A percentile compares a stretch with the other conserved stretches of the same genome.
Evolutionary conservation across 2,797 vertebrate species (phyloP).

Genomic region (Lindbergichthys nudifrons): DNA sequence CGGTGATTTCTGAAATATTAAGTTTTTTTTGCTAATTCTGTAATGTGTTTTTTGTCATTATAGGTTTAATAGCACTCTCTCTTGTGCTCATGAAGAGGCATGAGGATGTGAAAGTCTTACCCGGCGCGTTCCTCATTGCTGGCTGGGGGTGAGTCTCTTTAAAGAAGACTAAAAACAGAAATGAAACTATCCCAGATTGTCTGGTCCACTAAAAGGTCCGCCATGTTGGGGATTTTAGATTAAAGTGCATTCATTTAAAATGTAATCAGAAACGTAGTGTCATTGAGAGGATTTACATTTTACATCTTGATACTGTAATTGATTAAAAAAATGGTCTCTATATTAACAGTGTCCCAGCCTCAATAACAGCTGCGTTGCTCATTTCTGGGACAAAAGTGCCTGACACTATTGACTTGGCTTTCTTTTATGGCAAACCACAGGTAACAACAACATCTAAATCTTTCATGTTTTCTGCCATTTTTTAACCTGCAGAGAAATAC

Average conservation of each 20-base stretch:
- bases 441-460: slow-evolving; percentile 71
- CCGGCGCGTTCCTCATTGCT: slow-evolving; percentile 85
- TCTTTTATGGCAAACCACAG: slow-evolving; percentile 95
- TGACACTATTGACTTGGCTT: slow-evolving; percentile 88
- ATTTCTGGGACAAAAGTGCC: slow-evolving; percentile 83
- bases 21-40: background rate
- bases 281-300: background rate
- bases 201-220: accelerated
- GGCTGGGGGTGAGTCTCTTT: slow-evolving; percentile 94
- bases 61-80: slow-evolving; percentile 93
- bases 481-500: background rate
- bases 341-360: slow-evolving; percentile 86
- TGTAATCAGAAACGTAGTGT: background rate
- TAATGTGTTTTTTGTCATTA: slow-evolving; percentile 24
- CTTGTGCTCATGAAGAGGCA: slow-evolving; percentile 88
- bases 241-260: background rate
- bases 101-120: slow-evolving; percentile 84
- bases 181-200: slow-evolving; percentile 12
- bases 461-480: background rate
- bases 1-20: background rate
- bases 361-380: slow-evolving; percentile 88
- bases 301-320: slow-evolving; percentile 1
- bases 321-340: too few relatives aligned
- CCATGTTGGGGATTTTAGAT: background rate
- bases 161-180: background rate